Evolutionary conservation across 64 coral and sea anemone species (phyloP), one percentile per base, ranked within the genome.

Genomic region (Porites lutea): DNA sequence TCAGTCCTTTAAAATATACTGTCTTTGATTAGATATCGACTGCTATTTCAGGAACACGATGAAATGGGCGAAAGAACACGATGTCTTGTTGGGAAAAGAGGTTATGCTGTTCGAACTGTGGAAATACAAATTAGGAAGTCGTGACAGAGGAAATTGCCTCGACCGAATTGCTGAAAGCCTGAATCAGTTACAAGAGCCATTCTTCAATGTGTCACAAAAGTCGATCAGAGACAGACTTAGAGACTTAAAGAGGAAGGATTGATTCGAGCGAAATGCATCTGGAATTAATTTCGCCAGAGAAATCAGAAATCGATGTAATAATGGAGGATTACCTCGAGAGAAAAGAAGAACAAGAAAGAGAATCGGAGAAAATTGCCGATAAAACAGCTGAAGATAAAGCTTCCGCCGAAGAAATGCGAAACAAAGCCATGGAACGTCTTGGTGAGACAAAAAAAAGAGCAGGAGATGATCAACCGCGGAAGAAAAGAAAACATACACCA

Each of bases 211-310:
- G 71, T 83, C 80, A 22, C 90, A 83, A 64, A 92, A 75, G 79
- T 82, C 90, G 59, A 49, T 82, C 19, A 50, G 78, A 73, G 67
- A 85, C 68, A 85, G 79, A 68, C 27, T 85, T 18, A 92, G 68
- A n/a, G n/a, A n/a, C n/a, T n/a, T n/a, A n/a, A n/a, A 18, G 60
- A 85, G 52, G 71, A 84, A 84, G 54, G 80, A 92, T 60, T 61
- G 70, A 84, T 64, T 21, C 66, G 79, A 83, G n/a, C 81, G 55
- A 70, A 68, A 70, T 71, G 46, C 89, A 15, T 90, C 89, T 82
- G 89, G 89, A n/a, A n/a, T n/a, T n/a, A 63, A 90, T 90, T 89
- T 89, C 37, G 78, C 59, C 88, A 79, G 88, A 89, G 79, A 89
- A 79, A 48, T 78, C 27, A 67, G 88, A n/a, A 78, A n/a, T 89